Percentiles rank a stretch among this genome's conserved stretches.
Conservation (phyloP, 1,140 invertebrate species). For the Meloidogyne exigua region DNA sequence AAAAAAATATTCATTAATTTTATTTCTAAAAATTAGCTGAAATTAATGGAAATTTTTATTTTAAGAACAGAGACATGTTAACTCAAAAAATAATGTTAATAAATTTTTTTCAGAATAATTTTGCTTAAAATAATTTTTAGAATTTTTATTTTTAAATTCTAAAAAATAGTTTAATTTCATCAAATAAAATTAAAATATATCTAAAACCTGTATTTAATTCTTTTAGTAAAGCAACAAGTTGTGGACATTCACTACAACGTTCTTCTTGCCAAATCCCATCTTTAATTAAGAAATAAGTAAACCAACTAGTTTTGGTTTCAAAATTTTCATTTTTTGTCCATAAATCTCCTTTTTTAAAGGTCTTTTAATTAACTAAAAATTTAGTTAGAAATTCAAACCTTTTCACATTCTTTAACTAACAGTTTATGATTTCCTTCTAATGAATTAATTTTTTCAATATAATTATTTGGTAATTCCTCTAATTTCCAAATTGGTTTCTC, state of each 20-base stretch:
- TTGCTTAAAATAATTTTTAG: too few species aligned
- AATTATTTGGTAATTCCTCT: slow-evolving; percentile 5
- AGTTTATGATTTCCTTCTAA: slow-evolving; percentile 17
- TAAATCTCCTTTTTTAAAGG: slow-evolving; percentile 21
- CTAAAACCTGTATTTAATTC: slow-evolving; percentile 13
- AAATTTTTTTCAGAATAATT: too few species aligned
- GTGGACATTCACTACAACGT: slow-evolving; percentile 28
- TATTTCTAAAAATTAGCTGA: too few species aligned
- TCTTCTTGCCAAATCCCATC: slow-evolving; percentile 34
- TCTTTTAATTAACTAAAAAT: too few species aligned
- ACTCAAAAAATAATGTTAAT: neutral
- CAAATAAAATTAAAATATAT: neutral
- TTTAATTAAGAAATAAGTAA: slow-evolving; percentile 29
- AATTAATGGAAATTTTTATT: too few species aligned
- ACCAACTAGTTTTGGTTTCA: slow-evolving; percentile 21
- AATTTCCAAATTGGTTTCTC: slow-evolving; percentile 27
- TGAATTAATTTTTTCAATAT: slow-evolving; percentile 14
- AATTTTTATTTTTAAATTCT: too few species aligned
- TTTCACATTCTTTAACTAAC: slow-evolving; percentile 28
- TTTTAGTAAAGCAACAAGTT: slow-evolving; percentile 23
- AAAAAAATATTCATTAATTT: too few species aligned
- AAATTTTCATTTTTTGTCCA: slow-evolving; percentile 29
- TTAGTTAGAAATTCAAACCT: slow-evolving; percentile 14
- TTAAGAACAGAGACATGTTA: too few species aligned
- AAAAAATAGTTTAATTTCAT: too few species aligned